A percentile compares a stretch with the other conserved stretches of the same genome.
Conservation (phyloP, 1,140 invertebrate genomes). For the Armadillidium nasatum region DNA sequence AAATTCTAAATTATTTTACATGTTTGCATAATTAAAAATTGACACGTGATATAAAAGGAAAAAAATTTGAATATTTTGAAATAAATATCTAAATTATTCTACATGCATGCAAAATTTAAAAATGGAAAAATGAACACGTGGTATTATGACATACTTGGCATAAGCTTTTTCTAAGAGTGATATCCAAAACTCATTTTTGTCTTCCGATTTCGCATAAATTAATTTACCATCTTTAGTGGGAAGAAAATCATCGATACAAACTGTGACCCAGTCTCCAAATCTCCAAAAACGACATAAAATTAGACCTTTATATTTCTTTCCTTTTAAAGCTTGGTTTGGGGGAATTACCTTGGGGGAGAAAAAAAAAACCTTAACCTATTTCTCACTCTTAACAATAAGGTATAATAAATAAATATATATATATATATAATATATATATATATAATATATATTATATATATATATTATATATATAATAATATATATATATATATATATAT, state of each 20-base stretch:
- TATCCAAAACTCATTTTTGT: constrained; percentile 54
- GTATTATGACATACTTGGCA: constrained; percentile 37
- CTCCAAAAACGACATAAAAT: constrained; percentile 54
- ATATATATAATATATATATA: background rate
- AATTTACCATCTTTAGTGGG: constrained; percentile 51
- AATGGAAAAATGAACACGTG: too few relatives aligned
- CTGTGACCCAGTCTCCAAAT: constrained; percentile 53
- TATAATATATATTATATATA: background rate
- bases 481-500: too few relatives aligned
- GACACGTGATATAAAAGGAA: too few relatives aligned
- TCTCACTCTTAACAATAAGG: too few relatives aligned
- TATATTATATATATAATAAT: too few relatives aligned
- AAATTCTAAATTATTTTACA: too few relatives aligned
- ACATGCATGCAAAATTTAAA: too few relatives aligned
- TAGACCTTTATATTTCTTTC: constrained; percentile 50
- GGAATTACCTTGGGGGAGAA: constrained; percentile 49
- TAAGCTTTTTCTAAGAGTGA: constrained; percentile 54
- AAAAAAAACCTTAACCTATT: background rate
- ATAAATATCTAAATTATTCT: too few relatives aligned
- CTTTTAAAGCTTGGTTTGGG: constrained; percentile 47
- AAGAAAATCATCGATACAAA: constrained; percentile 53
- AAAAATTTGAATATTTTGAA: too few relatives aligned
- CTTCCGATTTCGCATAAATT: constrained; percentile 50
- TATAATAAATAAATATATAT: background rate
- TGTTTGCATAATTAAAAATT: too few relatives aligned